A percentile compares a stretch with the other conserved stretches of the same genome.
phyloP scores from a whole-genome alignment of 2,113 vertebrate species.

The Hyla sarda region DNA sequence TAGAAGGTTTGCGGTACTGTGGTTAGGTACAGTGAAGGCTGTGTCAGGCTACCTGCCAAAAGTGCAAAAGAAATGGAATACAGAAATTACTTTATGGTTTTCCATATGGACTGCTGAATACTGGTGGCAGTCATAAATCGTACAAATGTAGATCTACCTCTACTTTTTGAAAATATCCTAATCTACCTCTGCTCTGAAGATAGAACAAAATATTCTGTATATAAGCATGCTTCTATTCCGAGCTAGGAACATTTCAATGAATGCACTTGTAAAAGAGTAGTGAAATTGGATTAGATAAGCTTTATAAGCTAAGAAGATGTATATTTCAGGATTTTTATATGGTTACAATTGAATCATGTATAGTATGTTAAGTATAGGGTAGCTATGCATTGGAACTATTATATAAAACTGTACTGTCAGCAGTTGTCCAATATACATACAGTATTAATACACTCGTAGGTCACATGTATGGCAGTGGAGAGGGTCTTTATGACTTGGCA shows the following conservation, averaged over 20 bases:
- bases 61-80: slow-evolving; percentile 49
- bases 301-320: not conserved
- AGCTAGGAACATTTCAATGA: not conserved
- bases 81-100: slow-evolving; percentile 58
- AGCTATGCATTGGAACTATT: not conserved
- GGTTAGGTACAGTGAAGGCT: slow-evolving; percentile 56
- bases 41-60: slow-evolving; percentile 57
- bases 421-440: not conserved
- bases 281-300: not conserved
- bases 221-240: not conserved
- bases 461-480: no score
- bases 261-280: not conserved
- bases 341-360: not conserved
- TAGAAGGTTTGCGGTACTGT: slow-evolving; percentile 53
- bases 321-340: not conserved
- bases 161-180: not conserved
- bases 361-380: not conserved
- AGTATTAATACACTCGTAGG: not conserved
- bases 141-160: slow-evolving; percentile 25
- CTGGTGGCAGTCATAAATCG: slow-evolving; percentile 45
- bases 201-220: not conserved
- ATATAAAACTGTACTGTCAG: not conserved
- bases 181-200: slow-evolving; percentile 21
- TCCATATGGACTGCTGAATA: slow-evolving; percentile 48
- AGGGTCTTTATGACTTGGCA: no score